Evolutionary conservation across 2,888 invertebrate genomes (phyloP).

Genomic region (Lordiphosa andalusiaca): DNA sequence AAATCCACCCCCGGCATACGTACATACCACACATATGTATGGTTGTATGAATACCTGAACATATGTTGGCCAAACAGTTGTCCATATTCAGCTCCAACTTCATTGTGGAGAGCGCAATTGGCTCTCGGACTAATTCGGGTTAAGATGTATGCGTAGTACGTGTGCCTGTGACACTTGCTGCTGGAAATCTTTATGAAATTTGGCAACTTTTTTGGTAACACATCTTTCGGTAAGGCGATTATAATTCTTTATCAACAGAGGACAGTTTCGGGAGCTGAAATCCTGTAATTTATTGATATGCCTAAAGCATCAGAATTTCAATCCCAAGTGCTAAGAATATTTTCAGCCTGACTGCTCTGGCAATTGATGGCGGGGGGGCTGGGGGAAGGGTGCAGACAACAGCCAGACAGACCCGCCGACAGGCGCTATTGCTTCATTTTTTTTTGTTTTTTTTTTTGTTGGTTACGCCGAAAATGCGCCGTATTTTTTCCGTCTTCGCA

Average conservation of each 20-base stretch:
- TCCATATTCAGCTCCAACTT: conserved; percentile 1
- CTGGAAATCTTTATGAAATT: too few species aligned
- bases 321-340: conserved; percentile 8
- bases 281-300: too few species aligned
- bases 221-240: neutral
- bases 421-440: neutral
- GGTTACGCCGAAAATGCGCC: conserved; percentile 9
- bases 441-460: neutral
- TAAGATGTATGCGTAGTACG: conserved; percentile 1
- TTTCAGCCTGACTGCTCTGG: conserved; percentile 1
- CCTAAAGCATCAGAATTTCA: conserved; percentile 1
- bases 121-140: conserved; percentile 1
- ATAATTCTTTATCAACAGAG: too few species aligned
- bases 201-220: too few species aligned
- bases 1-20: conserved; percentile 1
- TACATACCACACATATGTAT: neutral
- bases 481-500: conserved; percentile 1
- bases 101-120: neutral
- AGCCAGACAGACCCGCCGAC: conserved; percentile 3
- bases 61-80: conserved; percentile 3
- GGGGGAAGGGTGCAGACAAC: neutral
- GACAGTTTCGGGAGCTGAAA: too few species aligned
- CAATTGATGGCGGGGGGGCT: neutral
- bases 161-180: neutral
- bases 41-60: conserved; percentile 1